Conservation (phyloP, 2,888 invertebrate genomes). For the Pogonocherus hispidulus region DNA sequence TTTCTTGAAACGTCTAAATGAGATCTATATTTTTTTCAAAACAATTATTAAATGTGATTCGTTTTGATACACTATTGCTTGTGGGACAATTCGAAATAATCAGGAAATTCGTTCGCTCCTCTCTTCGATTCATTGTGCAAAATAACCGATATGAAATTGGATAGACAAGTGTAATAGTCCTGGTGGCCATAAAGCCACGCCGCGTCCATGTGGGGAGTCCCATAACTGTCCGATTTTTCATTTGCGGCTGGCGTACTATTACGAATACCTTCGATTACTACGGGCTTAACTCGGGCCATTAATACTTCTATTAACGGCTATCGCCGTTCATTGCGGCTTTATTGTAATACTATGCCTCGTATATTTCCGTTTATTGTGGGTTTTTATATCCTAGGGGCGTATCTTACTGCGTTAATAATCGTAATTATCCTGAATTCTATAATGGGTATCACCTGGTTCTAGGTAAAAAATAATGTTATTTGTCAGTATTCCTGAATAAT, state of each 20-base stretch:
- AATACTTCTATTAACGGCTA: slow-evolving; percentile 53
- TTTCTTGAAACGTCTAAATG: no score
- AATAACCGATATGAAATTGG: neutral
- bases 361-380: slow-evolving; percentile 47
- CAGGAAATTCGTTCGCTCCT: no score
- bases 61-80: no score
- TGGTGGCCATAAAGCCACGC: neutral
- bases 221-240: slow-evolving; percentile 56
- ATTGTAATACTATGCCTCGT: slow-evolving; percentile 60
- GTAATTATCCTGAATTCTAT: slow-evolving; percentile 17
- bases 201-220: slow-evolving; percentile 58
- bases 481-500: neutral
- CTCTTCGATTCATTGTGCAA: no score
- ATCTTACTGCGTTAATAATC: slow-evolving; percentile 16
- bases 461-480: slow-evolving; percentile 9
- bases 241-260: slow-evolving; percentile 56
- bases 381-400: slow-evolving; percentile 2
- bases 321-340: slow-evolving; percentile 56
- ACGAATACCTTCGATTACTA: slow-evolving; percentile 58
- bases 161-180: neutral
- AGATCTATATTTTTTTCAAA: no score
- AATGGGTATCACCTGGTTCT: neutral
- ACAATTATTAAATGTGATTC: no score
- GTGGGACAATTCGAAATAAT: no score
- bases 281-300: slow-evolving; percentile 50